Base-by-base conservation (phyloP, 2,888 invertebrate species). In the Abscondita cerata region DNA sequence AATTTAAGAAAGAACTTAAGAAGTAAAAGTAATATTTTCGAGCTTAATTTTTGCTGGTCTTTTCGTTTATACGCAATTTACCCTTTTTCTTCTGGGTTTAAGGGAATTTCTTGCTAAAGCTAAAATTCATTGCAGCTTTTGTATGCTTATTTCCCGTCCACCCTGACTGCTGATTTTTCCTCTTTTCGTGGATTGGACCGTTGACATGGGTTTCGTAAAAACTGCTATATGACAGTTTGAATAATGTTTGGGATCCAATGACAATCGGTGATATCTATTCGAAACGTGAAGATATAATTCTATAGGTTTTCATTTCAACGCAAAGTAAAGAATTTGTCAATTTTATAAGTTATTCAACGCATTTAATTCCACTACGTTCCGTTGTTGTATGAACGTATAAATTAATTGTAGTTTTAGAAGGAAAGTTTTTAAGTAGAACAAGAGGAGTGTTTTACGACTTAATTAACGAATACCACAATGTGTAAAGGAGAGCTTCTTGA, bases 211-310 rank as follows among this genome's bases (percentile, higher is more conserved):
- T 62, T 41, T 44, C 41, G 59, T 56, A 56, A 64, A 64, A 66
- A 60, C 52, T 51, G 52, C 60, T 54, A 65, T 67, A 63, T 65
- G 65, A 65, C 63, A 67, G 65, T 53, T 60, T 67, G 67, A 67
- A 67, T 65, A 67, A 67, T 67, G 65, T 60, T 34, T 46, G 48
- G 63, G 63, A 59, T 65, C 55, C 59, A 59, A 55, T 62, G 62
- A 62, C 65, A 65, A 65, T 65, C 52, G 62, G 59, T 57, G 41
- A 36, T 62, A 63, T 65, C 62, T 59, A 54, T 59, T 38, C 53
- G 55, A 44, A 46, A 65, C 52, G 53, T 47, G n/a, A 38, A 38
- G 52, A 59, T 54, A 62, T 62, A 57, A 64, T 52, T 64, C 61
- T 48, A 54, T 63, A 54, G 55, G 54, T 62, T 52, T 52, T 52